Base-by-base conservation (phyloP, 2,113 vertebrate species). In the Antechinus stuartii region DNA sequence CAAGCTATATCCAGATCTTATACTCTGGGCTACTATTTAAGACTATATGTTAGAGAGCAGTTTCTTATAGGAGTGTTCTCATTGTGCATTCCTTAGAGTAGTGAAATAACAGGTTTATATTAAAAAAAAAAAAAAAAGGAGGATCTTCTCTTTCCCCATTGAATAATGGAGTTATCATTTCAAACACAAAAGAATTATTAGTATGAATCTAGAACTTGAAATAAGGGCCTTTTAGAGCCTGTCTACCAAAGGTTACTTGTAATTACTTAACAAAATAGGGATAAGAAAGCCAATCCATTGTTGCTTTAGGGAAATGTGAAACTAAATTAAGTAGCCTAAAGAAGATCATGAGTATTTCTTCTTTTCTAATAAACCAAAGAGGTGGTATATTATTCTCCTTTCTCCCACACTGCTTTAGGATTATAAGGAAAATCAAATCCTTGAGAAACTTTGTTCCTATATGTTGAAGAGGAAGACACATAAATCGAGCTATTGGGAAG, bases 401-500 rank as follows among this genome's bases (percentile, higher is more conserved):
- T 23, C 98, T 42, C 96, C 57, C 53, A 95, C 91, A 14, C n/a
- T 89, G 91, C 54, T 93, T 2, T 92, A 35, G 94, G 89, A 96
- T 3, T 19, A 92, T 96, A 50, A 42, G 92, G 54, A 95, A 96
- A 95, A 96, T 95, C 49, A 54, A 96, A 54, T 90, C 95, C 89
- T 96, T 91, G 94, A 95, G 94, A 97, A 89, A 57, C 89, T 97
- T 93, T n/a, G 92, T 24, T 27, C 97, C 92, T 96, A 16, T 92
- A 97, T 97, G 35, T 97, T 98, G 57, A 93, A 96, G 95, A 97
- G 89, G 26, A 35, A 93, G 92, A 97, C 93, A 76, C 89, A 95
- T 97, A 97, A 97, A 98, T 94, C 92, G 96, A 98, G 84, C 93
- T 94, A 97, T 56, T 97, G 97, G 56, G 61, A 91, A 97, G 95